phyloP scores from a whole-genome alignment of 92 coral and sea anemone species.

The Palythoa caribaeorum region DNA sequence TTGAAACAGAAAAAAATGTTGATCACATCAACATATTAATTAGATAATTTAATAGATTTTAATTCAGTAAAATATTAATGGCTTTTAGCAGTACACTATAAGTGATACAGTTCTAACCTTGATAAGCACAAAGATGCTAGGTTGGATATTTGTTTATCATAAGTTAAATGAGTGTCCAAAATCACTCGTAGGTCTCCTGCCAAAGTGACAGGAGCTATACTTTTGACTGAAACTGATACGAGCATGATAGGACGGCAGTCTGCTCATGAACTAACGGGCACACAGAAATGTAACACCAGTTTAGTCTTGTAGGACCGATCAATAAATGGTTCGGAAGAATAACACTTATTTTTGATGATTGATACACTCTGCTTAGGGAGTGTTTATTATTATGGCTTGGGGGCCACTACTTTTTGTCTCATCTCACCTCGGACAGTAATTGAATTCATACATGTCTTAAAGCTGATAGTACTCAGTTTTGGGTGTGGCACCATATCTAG shows the following conservation, averaged over 20 bases:
- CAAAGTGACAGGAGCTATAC: neutral
- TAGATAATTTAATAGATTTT: neutral
- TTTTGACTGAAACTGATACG: neutral
- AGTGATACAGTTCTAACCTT: neutral
- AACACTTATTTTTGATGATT: neutral
- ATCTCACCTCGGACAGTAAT: neutral
- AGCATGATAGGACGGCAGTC: neutral
- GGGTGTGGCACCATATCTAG: neutral
- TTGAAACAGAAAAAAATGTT: neutral
- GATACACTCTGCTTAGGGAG: neutral
- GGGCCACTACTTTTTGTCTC: neutral
- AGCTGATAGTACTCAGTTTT: neutral
- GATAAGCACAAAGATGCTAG: conserved; percentile 15
- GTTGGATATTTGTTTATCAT: conserved; percentile 23
- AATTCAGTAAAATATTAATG: neutral
- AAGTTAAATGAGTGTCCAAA: neutral
- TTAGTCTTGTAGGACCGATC: neutral
- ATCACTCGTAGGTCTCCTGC: neutral
- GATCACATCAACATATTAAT: neutral
- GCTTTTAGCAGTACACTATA: neutral
- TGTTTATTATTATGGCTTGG: neutral
- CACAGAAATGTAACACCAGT: neutral
- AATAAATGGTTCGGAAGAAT: neutral
- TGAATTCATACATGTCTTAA: neutral
- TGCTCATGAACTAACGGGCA: neutral